Evolutionary conservation across 2,113 vertebrate genomes (phyloP), one percentile per base, ranked within the genome.

Genomic region (Steatornis caripensis): DNA sequence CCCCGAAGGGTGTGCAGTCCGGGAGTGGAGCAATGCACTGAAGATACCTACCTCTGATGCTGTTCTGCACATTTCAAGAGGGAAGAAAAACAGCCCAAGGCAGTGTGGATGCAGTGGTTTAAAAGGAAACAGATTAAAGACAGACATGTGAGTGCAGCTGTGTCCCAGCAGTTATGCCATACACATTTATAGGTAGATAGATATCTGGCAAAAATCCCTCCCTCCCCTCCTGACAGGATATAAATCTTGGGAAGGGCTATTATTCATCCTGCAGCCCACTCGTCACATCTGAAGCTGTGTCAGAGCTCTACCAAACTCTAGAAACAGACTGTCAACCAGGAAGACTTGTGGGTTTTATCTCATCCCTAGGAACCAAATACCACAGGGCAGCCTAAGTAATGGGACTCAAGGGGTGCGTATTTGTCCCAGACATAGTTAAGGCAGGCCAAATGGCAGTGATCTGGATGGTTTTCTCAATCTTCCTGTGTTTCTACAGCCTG

Each of bases 91-190:
- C 65, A 89, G 48, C 81, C 94, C 65, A 82, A 57, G 89, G 84
- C 61, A 93, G 69, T 14, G 66, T 53, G 79, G 87, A 82, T 69
- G 91, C 34, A 72, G 65, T 64, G 36, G 91, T 87, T 94, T 93
- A 79, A 94, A 91, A 81, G 51, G 80, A 89, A 95, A 82, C 21
- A 24, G 68, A 87, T 90, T 91, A 84, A 92, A 96, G 60, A 51
- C 20, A 36, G 64, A 64, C 86, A 91, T 1, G 0, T 72, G 76
- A 87, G 69, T 60, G 39, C 69, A 86, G 64, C 53, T 84, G 34
- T 84, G 65, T 75, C 30, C 84, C 60, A 89, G 69, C 21, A 94
- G 53, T 53, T 94, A 71, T 20, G 49, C 74, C 74, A 93, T 45
- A 84, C 2, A 3, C 84, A 85, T 93, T 89, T 78, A 78, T 5